Percentiles rank a stretch among this genome's conserved stretches.
Conservation (phyloP, 2,113 vertebrate species). For the Pollachius pollachius region DNA sequence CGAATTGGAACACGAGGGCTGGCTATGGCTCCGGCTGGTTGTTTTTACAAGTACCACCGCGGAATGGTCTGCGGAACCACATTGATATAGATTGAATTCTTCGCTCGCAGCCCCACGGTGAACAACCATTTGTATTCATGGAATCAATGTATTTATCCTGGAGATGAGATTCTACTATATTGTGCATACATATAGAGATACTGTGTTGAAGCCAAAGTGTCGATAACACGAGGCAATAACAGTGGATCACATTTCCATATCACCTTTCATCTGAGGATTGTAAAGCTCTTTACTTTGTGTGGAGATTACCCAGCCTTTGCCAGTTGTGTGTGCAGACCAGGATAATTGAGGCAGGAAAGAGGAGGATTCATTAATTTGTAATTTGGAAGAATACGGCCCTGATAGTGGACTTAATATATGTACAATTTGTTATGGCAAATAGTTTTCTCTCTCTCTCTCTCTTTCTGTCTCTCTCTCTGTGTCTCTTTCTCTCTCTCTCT, state of each 20-base stretch:
- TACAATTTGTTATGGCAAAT: constrained; percentile 34
- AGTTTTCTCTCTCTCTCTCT: not conserved
- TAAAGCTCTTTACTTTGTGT: constrained; percentile 60
- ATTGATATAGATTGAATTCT: constrained; percentile 68
- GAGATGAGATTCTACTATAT: constrained; percentile 65
- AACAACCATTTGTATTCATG: constrained; percentile 68
- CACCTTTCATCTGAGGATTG: constrained; percentile 65
- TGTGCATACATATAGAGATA: constrained; percentile 44
- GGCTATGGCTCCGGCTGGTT: constrained; percentile 8
- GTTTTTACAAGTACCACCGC: constrained; percentile 43
- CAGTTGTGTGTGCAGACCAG: constrained; percentile 40
- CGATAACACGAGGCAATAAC: constrained; percentile 64
- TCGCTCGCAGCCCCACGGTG: constrained; percentile 51
- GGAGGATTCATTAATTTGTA: constrained; percentile 57
- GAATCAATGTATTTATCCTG: constrained; percentile 68
- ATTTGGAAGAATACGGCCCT: constrained; percentile 48
- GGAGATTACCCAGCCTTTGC: constrained; percentile 55
- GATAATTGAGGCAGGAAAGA: constrained; percentile 43
- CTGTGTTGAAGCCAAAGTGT: constrained; percentile 54
- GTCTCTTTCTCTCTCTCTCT: not conserved
- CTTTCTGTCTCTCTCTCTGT: constrained; percentile 15
- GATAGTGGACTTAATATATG: constrained; percentile 52
- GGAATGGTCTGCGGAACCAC: constrained; percentile 46
- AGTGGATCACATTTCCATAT: constrained; percentile 63
- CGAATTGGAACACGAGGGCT: constrained; percentile 49